A percentile compares a stretch with the other conserved stretches of the same genome.
Evolutionary conservation across 2,797 vertebrate species (phyloP).

Genomic region (Botia almorhae): DNA sequence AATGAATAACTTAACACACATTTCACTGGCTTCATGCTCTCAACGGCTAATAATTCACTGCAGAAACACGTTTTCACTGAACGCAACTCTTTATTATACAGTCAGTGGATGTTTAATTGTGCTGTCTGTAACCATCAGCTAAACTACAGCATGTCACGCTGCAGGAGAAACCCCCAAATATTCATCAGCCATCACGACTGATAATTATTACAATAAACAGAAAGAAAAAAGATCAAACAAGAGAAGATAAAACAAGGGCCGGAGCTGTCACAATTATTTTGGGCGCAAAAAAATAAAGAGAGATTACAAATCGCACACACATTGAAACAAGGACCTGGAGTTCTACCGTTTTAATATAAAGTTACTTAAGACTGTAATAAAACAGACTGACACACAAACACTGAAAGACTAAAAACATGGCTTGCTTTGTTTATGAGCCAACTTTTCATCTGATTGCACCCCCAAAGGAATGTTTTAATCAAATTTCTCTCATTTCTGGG

Average conservation of each 20-base stretch:
- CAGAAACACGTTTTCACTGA: neutral
- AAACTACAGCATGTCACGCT: neutral
- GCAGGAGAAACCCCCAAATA: neutral
- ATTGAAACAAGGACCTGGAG: neutral
- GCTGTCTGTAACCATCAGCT: neutral
- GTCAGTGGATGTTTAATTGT: neutral
- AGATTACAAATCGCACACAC: neutral
- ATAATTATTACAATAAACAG: constrained; percentile 10
- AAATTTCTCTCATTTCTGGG: too few relatives aligned
- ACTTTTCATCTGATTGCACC: neutral
- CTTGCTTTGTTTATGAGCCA: neutral
- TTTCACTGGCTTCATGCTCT: too few relatives aligned
- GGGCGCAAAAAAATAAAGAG: neutral
- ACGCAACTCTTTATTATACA: neutral
- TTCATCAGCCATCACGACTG: neutral
- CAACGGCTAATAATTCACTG: too few relatives aligned
- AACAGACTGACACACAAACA: too few relatives aligned
- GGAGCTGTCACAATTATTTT: neutral
- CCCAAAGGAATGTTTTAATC: neutral
- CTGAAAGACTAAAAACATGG: neutral
- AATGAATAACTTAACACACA: too few relatives aligned
- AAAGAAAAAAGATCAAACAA: neutral
- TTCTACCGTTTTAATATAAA: too few relatives aligned
- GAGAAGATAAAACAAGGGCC: neutral
- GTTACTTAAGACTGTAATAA: too few relatives aligned